Conservation (phyloP, 2,888 invertebrate genomes). For the Cerceris rybyensis region DNA sequence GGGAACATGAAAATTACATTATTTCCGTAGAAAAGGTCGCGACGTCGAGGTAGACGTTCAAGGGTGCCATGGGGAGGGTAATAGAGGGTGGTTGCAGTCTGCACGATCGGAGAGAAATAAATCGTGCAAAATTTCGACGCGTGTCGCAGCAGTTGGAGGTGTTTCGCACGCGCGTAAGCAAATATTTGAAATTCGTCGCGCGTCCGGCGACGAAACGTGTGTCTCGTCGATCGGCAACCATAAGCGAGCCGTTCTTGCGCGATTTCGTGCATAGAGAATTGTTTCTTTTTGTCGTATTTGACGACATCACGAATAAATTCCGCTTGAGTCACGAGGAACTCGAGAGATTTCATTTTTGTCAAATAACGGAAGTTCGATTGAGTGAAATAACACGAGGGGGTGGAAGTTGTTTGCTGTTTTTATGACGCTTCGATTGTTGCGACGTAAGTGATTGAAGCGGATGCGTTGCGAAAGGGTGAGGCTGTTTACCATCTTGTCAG, state of each 20-base stretch:
- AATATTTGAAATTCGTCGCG: conserved; percentile 70
- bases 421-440: no score
- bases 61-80: not conserved
- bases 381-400: no score
- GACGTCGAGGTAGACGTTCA: conserved; percentile 19
- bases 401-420: no score
- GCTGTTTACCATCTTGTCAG: no score
- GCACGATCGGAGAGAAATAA: conserved; percentile 55
- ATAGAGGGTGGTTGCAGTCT: not conserved
- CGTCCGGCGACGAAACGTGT: conserved; percentile 29
- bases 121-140: conserved; percentile 66
- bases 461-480: no score
- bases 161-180: conserved; percentile 59
- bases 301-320: no score
- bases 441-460: no score
- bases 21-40: conserved; percentile 53
- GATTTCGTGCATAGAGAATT: not conserved
- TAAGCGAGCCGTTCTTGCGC: not conserved
- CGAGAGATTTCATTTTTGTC: no score
- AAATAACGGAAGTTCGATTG: no score
- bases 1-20: conserved; percentile 67
- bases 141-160: conserved; percentile 20
- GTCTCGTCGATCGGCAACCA: not conserved
- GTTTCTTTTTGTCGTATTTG: not conserved
- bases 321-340: no score